phyloP scores from a whole-genome alignment of 2,113 vertebrate genomes.

The Podarcis cretensis region DNA sequence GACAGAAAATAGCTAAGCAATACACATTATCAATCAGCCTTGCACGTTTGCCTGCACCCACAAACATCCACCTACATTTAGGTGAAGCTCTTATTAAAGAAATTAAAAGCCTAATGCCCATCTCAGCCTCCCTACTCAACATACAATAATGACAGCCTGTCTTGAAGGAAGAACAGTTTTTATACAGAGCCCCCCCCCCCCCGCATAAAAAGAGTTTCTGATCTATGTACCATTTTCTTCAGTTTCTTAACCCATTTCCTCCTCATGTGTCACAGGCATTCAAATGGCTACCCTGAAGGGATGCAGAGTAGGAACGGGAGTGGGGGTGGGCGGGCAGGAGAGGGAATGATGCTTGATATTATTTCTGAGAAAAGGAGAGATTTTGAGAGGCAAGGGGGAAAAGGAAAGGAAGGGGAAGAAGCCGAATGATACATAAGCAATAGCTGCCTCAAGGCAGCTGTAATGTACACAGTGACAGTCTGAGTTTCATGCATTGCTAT shows the following conservation, averaged over 20 bases:
- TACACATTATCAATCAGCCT: not conserved
- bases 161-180: not conserved
- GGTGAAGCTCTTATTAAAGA: not conserved
- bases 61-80: not conserved
- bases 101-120: not conserved
- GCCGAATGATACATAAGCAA: slow-evolving; percentile 46
- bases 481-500: not conserved
- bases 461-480: slow-evolving; percentile 43
- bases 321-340: not conserved
- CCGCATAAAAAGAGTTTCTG: not conserved
- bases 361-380: not conserved
- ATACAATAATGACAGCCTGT: not conserved
- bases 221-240: not conserved
- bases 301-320: not conserved
- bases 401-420: not conserved
- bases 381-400: not conserved
- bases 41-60: not conserved
- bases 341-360: not conserved
- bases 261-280: not conserved
- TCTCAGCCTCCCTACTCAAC: not conserved
- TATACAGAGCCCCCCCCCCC: not conserved
- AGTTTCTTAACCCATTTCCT: not conserved
- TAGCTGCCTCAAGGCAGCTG: slow-evolving; percentile 53
- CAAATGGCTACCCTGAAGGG: not conserved
- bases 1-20: not conserved